Evolutionary conservation across 1,140 invertebrate species (phyloP), one percentile per base, ranked within the genome.

Genomic region (Caenorhabditis tropicalis): DNA sequence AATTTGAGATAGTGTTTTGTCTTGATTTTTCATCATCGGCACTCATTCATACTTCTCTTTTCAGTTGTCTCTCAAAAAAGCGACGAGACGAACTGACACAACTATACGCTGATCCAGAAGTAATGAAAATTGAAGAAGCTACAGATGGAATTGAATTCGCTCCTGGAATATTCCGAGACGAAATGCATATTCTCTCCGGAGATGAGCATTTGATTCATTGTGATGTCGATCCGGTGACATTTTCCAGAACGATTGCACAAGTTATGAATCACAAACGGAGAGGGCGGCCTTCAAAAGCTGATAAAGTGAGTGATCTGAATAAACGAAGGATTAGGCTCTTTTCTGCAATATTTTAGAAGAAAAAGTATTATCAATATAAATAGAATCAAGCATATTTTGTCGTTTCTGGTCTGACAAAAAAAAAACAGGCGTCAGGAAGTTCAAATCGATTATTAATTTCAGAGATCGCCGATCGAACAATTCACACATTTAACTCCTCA

Each of bases 51-150:
- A n/a, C 36, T 12, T 27, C 3, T 5, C 2, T 27, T 74, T 74
- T 0, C 65, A 74, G 65, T 36, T 74, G 65, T 31, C 5, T 74
- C 7, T 46, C 65, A 24, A 74, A 74, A 31, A 74, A 74, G 29
- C 33, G 65, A 74, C 65, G 65, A 21, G 43, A 74, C 27, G 65
- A 74, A 15, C n/a, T 74, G n/a, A 74, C 65, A n/a, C 2, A 43
- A 12, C 10, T 74, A 21, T 74, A 43, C n/a, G 36, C 6, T 27
- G 65, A 74, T 74, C 65, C 65, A 15, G 65, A 74, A 24, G 43
- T 74, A 10, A 27, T 15, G 1, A 43, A 24, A 24, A 36, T 74
- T 1, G 7, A 19, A 21, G 36, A 74, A 24, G 4, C 7, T 12
- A 74, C 65, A 15, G 65, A 74, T 21, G 65, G 43, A 9, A 36